Percentiles rank a stretch among this genome's conserved stretches.
Conservation (phyloP, 2,888 invertebrate species). For the Cantharis rufa region DNA sequence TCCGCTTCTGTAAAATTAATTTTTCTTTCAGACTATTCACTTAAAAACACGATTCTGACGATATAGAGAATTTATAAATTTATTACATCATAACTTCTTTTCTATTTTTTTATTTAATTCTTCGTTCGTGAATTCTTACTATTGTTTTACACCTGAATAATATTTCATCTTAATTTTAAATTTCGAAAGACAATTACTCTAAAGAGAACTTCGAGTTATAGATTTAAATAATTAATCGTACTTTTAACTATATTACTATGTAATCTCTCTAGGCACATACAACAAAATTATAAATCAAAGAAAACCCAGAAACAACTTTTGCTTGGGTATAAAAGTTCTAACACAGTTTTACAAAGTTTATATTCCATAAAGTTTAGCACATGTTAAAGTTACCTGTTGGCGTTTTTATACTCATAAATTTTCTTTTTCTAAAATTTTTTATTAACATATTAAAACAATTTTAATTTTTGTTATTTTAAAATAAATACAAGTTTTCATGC, state of each 20-base stretch:
- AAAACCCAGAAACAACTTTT: background rate
- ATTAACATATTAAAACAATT: background rate
- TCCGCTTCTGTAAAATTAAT: background rate
- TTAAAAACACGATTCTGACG: background rate
- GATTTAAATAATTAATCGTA: background rate
- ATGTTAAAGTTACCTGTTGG: background rate
- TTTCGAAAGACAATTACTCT: too few relatives aligned
- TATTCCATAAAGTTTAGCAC: background rate
- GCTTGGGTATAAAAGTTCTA: background rate
- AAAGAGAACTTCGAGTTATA: background rate
- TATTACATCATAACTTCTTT: background rate
- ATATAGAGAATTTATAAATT: background rate
- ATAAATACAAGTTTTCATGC: background rate
- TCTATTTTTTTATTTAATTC: too few relatives aligned
- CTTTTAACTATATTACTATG: background rate
- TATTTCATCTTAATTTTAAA: too few relatives aligned
- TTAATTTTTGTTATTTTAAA: background rate
- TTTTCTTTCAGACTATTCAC: background rate
- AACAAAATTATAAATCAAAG: background rate
- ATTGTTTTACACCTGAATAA: too few relatives aligned
- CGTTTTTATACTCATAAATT: background rate
- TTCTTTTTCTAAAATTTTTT: background rate
- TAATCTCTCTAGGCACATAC: background rate
- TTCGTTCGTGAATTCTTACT: too few relatives aligned
- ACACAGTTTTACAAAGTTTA: background rate